Evolutionary conservation across 2,797 vertebrate genomes (phyloP), one percentile per base, ranked within the genome.

Genomic region (Ibycter americanus): DNA sequence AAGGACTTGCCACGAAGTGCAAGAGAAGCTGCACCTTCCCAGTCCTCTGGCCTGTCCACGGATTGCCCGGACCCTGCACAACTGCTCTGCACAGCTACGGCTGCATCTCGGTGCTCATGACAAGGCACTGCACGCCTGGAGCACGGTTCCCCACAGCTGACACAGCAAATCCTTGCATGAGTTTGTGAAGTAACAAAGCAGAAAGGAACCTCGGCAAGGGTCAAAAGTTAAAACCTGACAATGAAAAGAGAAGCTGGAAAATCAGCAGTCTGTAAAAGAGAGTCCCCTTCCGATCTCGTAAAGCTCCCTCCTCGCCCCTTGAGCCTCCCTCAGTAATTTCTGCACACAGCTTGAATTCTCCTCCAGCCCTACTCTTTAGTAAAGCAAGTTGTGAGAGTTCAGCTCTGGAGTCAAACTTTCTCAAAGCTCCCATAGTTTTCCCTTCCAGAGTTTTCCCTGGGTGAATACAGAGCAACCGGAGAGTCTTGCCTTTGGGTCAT

Each of bases 401-500:
- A 55, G 22, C 27, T 83, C 32, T 5, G 0, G 9, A 65, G 5
- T 52, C 20, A 32, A 81, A 65, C 49, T 47, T 86, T 8, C 36
- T 66, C 34, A 55, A 83, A 85, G 14, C 20, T 61, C 46, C 49
- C 7, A 1, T 23, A 29, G 10, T 59, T 52, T 66, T 79, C 13
- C 20, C 26, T 29, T 55, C 18, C 0, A 2, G 11, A 76, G 66
- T 85, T 87, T 49, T 77, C 54, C 25, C 9, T 17, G 36, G 18
- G 36, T 23, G 10, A 77, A 77, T n/a, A 73, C 8, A 40, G 58
- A 47, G 36, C 67, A 72, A 58, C 12, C 1, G 13, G 12, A 59
- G 93, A 79, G 49, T 49, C 98, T 97, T 98, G 98, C 99, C 99
- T 99, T 98, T 99, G 99, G 78, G 98, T 99, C 96, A 99, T 98